phyloP scores from a whole-genome alignment of 1,140 invertebrate genomes.

The Drosophila mayri region DNA sequence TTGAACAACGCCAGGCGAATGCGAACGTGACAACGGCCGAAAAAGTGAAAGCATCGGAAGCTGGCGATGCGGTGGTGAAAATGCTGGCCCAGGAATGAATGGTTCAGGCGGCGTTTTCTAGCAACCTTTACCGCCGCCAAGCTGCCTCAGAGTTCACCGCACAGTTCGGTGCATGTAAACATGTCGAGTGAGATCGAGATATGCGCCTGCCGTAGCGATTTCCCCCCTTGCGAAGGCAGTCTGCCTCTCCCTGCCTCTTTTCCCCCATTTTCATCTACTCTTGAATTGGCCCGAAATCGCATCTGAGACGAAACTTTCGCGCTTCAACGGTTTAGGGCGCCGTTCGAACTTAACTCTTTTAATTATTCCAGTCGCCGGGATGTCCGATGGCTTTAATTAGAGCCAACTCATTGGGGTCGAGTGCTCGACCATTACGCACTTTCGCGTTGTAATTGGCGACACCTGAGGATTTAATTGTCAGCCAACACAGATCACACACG shows the following conservation, averaged over 20 bases:
- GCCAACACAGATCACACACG: constrained; percentile 9
- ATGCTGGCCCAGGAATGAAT: constrained; percentile 53
- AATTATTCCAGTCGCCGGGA: constrained; percentile 19
- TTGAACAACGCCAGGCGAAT: constrained; percentile 67
- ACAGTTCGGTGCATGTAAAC: constrained; percentile 57
- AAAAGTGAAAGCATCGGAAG: constrained; percentile 78
- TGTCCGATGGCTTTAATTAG: constrained; percentile 49
- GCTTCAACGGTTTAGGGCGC: constrained; percentile 12
- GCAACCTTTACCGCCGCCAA: constrained; percentile 39
- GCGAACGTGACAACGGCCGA: constrained; percentile 74
- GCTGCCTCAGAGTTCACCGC: constrained; percentile 53
- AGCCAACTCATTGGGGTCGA: constrained; percentile 52
- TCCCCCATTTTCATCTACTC: constrained; percentile 3
- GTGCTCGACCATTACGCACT: constrained; percentile 71
- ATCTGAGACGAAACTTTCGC: constrained; percentile 33
- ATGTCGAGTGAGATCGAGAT: constrained; percentile 48
- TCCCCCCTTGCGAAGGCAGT: constrained; percentile 5
- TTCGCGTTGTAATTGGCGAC: constrained; percentile 64
- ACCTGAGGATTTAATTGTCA: constrained; percentile 71
- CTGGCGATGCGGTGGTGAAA: constrained; percentile 55
- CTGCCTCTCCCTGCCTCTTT: not conserved
- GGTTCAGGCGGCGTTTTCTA: constrained; percentile 18
- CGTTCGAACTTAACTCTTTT: constrained; percentile 29
- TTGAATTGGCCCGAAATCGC: not conserved
- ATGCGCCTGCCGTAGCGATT: constrained; percentile 13